Base-by-base conservation (phyloP, 2,797 vertebrate genomes). In the Rousettus madagascariensis region DNA sequence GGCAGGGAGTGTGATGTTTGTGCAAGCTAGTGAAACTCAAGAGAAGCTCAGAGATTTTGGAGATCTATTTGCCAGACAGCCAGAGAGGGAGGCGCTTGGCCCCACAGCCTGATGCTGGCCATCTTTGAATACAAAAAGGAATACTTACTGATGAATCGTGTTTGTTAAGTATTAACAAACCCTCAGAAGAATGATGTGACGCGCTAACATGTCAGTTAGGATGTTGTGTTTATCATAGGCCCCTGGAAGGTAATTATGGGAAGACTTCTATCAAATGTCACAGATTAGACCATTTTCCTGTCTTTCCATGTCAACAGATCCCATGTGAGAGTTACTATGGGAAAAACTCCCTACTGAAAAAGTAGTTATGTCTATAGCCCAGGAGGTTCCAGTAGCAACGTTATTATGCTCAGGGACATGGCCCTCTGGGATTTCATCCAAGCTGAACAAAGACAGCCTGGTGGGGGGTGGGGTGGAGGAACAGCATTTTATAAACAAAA, bases 401-500 rank as follows among this genome's bases (percentile, higher is more conserved):
- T 72, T 71, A 16, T 94, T 93, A 65, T 83, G 53, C 61, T 90
- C 90, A 68, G 51, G 38, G 92, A 88, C 69, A 36, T 9, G 79
- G 78, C n/a, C 72, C 43, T 65, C 46, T 55, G 94, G 57, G 97
- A 95, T 69, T 86, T 83, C 74, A 57, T 82, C 92, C 92, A 96
- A 75, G 36, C 66, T 90, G 38, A 33, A 87, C 72, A 96, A 95
- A 94, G 80, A 93, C 72, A 93, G 78, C 51, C 59, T 59, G 72
- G 82, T 51, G 38, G 36, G 15, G 59, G 49, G 30, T 16, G 49
- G 46, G 46, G 49, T 49, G 15, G 49, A 49, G 6, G 8, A 19
- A 93, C 72, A 92, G 28, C 28, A 83, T 69, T 92, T 89, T 75
- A 92, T 86, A 94, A 97, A 95, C 85, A 96, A 94, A 95, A 83